phyloP scores from a whole-genome alignment of 2,797 vertebrate species.

The Decapterus maruadsi region DNA sequence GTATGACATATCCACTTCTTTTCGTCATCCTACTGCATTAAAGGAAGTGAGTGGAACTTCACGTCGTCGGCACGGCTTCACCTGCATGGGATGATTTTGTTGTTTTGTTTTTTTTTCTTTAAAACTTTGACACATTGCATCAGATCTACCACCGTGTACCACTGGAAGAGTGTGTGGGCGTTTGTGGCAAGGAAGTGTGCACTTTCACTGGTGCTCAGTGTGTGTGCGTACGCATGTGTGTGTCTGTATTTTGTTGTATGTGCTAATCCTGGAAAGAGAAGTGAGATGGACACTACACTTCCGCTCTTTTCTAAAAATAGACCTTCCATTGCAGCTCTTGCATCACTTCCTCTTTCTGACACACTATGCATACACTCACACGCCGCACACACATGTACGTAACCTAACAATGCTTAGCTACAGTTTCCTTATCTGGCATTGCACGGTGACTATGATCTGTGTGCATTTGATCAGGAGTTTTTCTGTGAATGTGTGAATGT shows the following conservation, averaged over 20 bases:
- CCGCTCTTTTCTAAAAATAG: slow-evolving; percentile 80
- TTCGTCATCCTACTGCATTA: background rate
- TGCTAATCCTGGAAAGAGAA: slow-evolving; percentile 80
- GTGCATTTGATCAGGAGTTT: slow-evolving; percentile 8
- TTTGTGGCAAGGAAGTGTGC: slow-evolving; percentile 70
- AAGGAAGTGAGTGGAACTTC: slow-evolving; percentile 6
- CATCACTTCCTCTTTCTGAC: slow-evolving; percentile 83
- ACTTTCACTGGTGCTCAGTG: slow-evolving; percentile 65
- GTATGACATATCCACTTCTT: background rate
- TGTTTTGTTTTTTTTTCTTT: background rate
- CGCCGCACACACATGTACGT: slow-evolving; percentile 26
- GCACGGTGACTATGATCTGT: slow-evolving; percentile 48
- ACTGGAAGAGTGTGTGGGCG: slow-evolving; percentile 67
- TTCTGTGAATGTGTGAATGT: slow-evolving; percentile 13
- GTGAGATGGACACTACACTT: slow-evolving; percentile 79
- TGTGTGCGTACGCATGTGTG: slow-evolving; percentile 23
- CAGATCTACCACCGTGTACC: slow-evolving; percentile 33
- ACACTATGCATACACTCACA: slow-evolving; percentile 15
- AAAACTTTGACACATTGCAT: slow-evolving; percentile 18
- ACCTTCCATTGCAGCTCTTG: slow-evolving; percentile 60
- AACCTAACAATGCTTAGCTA: slow-evolving; percentile 52
- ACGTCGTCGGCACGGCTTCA: background rate
- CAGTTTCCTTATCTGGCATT: slow-evolving; percentile 75
- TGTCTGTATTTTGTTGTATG: slow-evolving; percentile 50
- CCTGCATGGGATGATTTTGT: slow-evolving; percentile 6